Conservation (phyloP, 2,888 invertebrate species). For the Sylvicola fuscatus region DNA sequence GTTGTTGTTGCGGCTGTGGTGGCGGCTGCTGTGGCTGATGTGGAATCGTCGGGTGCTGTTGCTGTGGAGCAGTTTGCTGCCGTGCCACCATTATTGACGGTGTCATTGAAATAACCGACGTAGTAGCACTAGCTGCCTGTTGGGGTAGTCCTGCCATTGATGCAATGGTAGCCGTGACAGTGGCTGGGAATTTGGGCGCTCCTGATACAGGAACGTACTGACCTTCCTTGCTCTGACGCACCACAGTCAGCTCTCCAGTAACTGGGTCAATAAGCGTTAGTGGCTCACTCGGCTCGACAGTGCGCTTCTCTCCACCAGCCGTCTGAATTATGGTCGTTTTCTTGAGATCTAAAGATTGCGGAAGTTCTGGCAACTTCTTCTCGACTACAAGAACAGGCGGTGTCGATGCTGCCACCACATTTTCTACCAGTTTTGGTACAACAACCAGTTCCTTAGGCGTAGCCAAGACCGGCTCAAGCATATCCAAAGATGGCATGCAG, state of each 20-base stretch:
- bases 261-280: constrained; percentile 52
- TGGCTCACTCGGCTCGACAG: constrained; percentile 30
- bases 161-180: neutral
- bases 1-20: constrained; percentile 1
- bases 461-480: too few relatives aligned
- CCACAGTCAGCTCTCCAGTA: constrained; percentile 46
- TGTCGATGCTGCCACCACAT: neutral
- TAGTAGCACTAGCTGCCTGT: neutral
- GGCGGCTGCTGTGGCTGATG: constrained; percentile 1
- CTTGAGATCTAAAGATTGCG: too few relatives aligned
- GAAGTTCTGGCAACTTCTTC: neutral
- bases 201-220: constrained; percentile 36
- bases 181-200: neutral
- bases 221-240: constrained; percentile 49
- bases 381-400: neutral
- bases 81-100: too few relatives aligned
- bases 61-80: too few relatives aligned
- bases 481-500: too few relatives aligned
- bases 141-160: neutral
- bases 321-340: neutral
- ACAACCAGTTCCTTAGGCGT: neutral
- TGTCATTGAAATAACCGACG: neutral
- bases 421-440: neutral
- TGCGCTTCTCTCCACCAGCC: constrained; percentile 6
- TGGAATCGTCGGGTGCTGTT: neutral